phyloP scores from a whole-genome alignment of 2,797 vertebrate genomes.

The Pempheris klunzingeri region DNA sequence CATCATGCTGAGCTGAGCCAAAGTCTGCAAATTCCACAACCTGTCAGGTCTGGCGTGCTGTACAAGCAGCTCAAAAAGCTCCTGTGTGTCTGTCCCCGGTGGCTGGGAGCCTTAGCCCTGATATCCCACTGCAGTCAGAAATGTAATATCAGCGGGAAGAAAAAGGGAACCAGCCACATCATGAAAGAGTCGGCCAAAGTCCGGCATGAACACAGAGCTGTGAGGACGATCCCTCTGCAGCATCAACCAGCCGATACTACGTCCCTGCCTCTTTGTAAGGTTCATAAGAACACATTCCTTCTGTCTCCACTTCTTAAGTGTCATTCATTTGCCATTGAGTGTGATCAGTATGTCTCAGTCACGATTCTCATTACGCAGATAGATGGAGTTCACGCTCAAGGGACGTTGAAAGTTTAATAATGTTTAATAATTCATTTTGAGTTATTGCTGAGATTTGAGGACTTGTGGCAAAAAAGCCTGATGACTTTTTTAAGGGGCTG shows the following conservation, averaged over 20 bases:
- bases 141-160: slow-evolving; percentile 20
- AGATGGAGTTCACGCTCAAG: slow-evolving; percentile 7
- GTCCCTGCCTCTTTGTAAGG: neutral
- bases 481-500: neutral
- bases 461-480: neutral
- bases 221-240: slow-evolving; percentile 47
- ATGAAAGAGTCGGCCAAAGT: slow-evolving; percentile 24
- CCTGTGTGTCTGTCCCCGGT: neutral
- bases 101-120: slow-evolving; percentile 22
- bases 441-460: slow-evolving; percentile 14
- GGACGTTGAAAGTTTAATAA: slow-evolving; percentile 43
- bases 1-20: slow-evolving; percentile 1
- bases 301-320: neutral
- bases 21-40: slow-evolving; percentile 41
- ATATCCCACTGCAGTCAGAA: slow-evolving; percentile 38
- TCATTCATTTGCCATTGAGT: slow-evolving; percentile 2
- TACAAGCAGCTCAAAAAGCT: slow-evolving; percentile 18
- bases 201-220: slow-evolving; percentile 5
- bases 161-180: slow-evolving; percentile 4
- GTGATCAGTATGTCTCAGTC: slow-evolving; percentile 8
- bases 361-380: slow-evolving; percentile 20
- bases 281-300: slow-evolving; percentile 3
- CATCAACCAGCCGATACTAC: neutral
- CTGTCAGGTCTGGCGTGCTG: slow-evolving; percentile 21
- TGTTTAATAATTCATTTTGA: slow-evolving; percentile 37